A percentile compares a stretch with the other conserved stretches of the same genome.
Conservation (phyloP, 2,797 vertebrate species). For the Malurus splendens region DNA sequence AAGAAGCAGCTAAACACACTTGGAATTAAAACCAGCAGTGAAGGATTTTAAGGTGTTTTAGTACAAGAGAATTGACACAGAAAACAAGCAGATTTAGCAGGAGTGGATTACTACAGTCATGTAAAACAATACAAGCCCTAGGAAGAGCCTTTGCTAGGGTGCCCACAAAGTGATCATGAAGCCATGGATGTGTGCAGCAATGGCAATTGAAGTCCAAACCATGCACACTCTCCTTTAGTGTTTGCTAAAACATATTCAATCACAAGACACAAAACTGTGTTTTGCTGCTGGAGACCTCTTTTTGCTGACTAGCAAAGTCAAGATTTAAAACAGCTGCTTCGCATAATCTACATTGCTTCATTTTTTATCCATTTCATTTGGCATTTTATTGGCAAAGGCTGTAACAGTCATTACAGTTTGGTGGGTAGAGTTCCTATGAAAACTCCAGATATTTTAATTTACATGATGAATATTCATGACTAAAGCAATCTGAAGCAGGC, state of each 20-base stretch:
- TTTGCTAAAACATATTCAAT: not conserved
- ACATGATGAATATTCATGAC: slow-evolving; percentile 67
- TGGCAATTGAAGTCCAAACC: not conserved
- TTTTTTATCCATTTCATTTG: slow-evolving; percentile 35
- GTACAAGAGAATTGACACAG: slow-evolving; percentile 67
- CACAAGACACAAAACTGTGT: not conserved
- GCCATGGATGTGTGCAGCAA: rapidly evolving
- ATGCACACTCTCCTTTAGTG: not conserved
- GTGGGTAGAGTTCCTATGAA: slow-evolving; percentile 62
- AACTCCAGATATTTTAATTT: slow-evolving; percentile 59
- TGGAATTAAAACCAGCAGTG: slow-evolving; percentile 73
- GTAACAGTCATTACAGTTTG: slow-evolving; percentile 61
- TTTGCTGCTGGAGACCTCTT: not conserved
- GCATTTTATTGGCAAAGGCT: slow-evolving; percentile 57
- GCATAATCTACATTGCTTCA: not conserved
- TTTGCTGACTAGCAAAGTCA: not conserved
- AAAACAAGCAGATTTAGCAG: not conserved
- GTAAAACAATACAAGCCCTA: not conserved
- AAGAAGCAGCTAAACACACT: slow-evolving; percentile 58
- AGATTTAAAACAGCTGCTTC: slow-evolving; percentile 11
- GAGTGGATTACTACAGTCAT: not conserved
- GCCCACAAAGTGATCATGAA: not conserved
- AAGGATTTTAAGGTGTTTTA: slow-evolving; percentile 66
- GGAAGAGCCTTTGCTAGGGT: not conserved
- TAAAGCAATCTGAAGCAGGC: slow-evolving; percentile 61